These are phyloP conservation scores for Xenus cinereus DNA, from an alignment of 2,113 vertebrate genomes.

Conservation along the genomic window DNA sequence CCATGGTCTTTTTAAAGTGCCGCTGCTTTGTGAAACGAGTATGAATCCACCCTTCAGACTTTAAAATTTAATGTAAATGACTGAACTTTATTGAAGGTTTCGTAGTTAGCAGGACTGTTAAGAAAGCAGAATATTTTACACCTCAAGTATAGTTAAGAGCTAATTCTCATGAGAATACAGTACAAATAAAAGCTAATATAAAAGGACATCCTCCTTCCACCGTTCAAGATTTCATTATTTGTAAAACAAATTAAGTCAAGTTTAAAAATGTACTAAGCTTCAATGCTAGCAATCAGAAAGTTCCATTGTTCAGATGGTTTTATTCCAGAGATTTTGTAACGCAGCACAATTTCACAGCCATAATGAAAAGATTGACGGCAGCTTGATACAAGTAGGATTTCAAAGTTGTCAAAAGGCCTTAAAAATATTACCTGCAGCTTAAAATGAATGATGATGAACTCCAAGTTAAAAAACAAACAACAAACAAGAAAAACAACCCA, in stretches of 20 bases:
- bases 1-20: background rate
- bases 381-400: slow-evolving; percentile 27
- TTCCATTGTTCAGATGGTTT: slow-evolving; percentile 23
- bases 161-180: slow-evolving; percentile 71
- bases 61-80: background rate
- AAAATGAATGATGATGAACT: slow-evolving; percentile 3
- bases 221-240: slow-evolving; percentile 42
- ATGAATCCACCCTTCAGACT: background rate
- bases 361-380: slow-evolving; percentile 26
- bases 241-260: slow-evolving; percentile 64
- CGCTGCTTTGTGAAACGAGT: background rate
- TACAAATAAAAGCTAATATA: slow-evolving; percentile 66
- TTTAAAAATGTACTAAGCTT: slow-evolving; percentile 42
- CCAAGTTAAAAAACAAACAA: background rate
- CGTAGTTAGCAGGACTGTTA: slow-evolving; percentile 69
- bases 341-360: slow-evolving; percentile 49
- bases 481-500: background rate
- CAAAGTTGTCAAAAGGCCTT: slow-evolving; percentile 37
- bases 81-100: slow-evolving; percentile 77
- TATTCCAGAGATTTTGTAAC: slow-evolving; percentile 35
- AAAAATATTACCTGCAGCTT: slow-evolving; percentile 14
- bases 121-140: slow-evolving; percentile 80
- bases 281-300: slow-evolving; percentile 46
- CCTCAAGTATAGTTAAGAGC: slow-evolving; percentile 68
- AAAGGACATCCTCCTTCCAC: slow-evolving; percentile 21